Conservation (phyloP, 2,797 vertebrate species). For the Lindbergichthys nudifrons region DNA sequence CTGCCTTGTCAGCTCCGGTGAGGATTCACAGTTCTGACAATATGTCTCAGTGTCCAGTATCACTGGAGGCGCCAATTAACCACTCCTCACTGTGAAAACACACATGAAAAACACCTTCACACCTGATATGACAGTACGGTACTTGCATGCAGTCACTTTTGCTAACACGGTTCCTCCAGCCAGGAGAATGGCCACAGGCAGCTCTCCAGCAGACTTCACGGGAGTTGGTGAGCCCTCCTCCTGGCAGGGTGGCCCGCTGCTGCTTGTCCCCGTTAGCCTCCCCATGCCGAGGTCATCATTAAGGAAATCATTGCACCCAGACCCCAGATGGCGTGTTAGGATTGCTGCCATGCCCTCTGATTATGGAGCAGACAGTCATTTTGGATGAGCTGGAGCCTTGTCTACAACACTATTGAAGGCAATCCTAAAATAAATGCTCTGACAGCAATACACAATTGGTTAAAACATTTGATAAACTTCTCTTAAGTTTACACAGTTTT, state of each 20-base stretch:
- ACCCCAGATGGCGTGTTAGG: conserved; percentile 70
- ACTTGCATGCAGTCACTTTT: background rate
- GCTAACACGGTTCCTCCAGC: conserved; percentile 24
- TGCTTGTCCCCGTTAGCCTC: conserved; percentile 62
- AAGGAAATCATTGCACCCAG: conserved; percentile 69
- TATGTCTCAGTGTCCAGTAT: conserved; percentile 35
- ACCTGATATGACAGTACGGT: conserved; percentile 29
- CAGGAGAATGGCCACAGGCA: conserved; percentile 42
- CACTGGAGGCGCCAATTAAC: conserved; percentile 65
- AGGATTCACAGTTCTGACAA: conserved; percentile 59
- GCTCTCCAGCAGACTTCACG: conserved; percentile 44
- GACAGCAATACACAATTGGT: conserved; percentile 15
- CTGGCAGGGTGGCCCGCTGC: conserved; percentile 47
- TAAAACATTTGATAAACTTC: conserved; percentile 31
- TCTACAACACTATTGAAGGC: conserved; percentile 24
- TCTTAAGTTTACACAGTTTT: background rate
- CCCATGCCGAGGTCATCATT: conserved; percentile 68
- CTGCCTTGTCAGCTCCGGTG: conserved; percentile 50
- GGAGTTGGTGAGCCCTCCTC: conserved; percentile 45
- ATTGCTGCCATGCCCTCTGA: conserved; percentile 52
- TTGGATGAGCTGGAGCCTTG: conserved; percentile 42
- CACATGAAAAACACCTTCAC: conserved; percentile 39
- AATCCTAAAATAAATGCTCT: conserved; percentile 33
- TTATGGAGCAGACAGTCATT: conserved; percentile 36
- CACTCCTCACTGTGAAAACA: conserved; percentile 41